Percentiles rank a stretch among this genome's conserved stretches.
These are phyloP conservation scores for Cassiopea xamachana DNA, from an alignment of 30 jellyfish, hydroid and myxozoan genomes.

Conservation along the genomic window DNA sequence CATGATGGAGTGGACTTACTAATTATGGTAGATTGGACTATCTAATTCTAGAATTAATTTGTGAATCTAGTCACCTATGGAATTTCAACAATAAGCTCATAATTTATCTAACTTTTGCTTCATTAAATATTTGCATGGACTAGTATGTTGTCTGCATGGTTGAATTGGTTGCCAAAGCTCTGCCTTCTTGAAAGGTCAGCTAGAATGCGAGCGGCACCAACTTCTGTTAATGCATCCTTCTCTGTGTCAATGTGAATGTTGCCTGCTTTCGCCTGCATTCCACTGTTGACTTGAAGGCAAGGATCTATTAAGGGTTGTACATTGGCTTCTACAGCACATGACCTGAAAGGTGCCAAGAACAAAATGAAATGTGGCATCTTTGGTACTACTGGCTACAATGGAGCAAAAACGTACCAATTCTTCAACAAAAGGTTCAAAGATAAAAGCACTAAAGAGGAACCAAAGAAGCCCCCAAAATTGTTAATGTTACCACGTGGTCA, in stretches of 20 bases:
- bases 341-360: not conserved
- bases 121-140: not conserved
- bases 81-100: not conserved
- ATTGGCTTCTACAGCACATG: not conserved
- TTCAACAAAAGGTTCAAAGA: too few relatives aligned
- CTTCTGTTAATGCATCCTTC: conserved; percentile 59
- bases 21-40: too few relatives aligned
- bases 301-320: conserved; percentile 19
- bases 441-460: too few relatives aligned
- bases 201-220: conserved; percentile 72
- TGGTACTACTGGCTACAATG: not conserved
- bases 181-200: conserved; percentile 63
- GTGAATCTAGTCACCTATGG: not conserved
- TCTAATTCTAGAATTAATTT: not conserved
- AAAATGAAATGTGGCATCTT: too few relatives aligned
- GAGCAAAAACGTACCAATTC: not conserved
- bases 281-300: conserved; percentile 28
- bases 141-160: conserved; percentile 11
- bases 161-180: conserved; percentile 9
- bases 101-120: not conserved
- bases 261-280: conserved; percentile 11
- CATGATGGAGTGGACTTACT: too few relatives aligned
- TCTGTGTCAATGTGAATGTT: conserved; percentile 14
- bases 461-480: too few relatives aligned
- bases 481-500: too few relatives aligned